phyloP scores from a whole-genome alignment of 2,797 vertebrate species.

The Gouania willdenowi region DNA sequence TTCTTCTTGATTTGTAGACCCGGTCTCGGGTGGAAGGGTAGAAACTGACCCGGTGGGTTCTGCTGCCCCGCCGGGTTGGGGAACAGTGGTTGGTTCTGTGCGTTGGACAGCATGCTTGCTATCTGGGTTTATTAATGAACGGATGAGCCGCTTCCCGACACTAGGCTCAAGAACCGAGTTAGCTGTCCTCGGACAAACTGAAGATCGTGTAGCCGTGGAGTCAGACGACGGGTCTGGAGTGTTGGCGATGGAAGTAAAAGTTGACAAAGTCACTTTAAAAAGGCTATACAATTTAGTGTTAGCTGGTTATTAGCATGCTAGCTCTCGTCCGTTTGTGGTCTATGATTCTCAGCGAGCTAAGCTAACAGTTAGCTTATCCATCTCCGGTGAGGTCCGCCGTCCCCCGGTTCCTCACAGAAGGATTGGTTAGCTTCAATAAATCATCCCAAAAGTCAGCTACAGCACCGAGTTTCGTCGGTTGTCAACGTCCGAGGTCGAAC shows the following conservation, averaged over 20 bases:
- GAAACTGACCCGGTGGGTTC: slow-evolving; percentile 64
- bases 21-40: slow-evolving; percentile 77
- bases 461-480: neutral
- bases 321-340: slow-evolving; percentile 50
- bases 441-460: slow-evolving; percentile 18
- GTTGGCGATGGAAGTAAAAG: slow-evolving; percentile 14
- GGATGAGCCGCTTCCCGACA: slow-evolving; percentile 30
- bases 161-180: slow-evolving; percentile 34
- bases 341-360: slow-evolving; percentile 60
- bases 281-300: slow-evolving; percentile 24
- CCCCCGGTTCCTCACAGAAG: slow-evolving; percentile 55
- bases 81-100: slow-evolving; percentile 80
- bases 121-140: too few species aligned
- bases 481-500: neutral
- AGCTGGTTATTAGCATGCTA: slow-evolving; percentile 62
- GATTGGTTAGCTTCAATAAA: slow-evolving; percentile 46
- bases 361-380: slow-evolving; percentile 76
- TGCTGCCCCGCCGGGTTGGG: slow-evolving; percentile 70
- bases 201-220: slow-evolving; percentile 2
- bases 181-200: slow-evolving; percentile 18
- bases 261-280: slow-evolving; percentile 37
- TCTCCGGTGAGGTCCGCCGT: slow-evolving; percentile 54
- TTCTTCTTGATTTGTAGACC: slow-evolving; percentile 87
- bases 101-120: slow-evolving; percentile 80
- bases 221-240: neutral